Evolutionary conservation across 2,113 vertebrate genomes (phyloP).

Genomic region (Seriola quinqueradiata): DNA sequence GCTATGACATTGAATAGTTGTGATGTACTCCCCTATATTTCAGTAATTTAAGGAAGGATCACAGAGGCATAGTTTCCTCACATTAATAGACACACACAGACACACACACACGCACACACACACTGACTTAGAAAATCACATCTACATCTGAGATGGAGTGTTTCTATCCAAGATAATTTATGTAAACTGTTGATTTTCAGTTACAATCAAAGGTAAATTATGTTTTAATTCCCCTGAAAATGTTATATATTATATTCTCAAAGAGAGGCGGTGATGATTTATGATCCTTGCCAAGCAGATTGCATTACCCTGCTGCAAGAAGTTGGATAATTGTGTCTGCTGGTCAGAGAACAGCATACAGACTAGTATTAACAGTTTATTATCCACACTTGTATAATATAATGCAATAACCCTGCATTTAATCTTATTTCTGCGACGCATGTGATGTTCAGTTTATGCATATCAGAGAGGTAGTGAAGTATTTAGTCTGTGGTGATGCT

Average conservation of each 20-base stretch:
- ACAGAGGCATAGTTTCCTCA: neutral
- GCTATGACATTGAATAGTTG: neutral
- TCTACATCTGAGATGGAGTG: neutral
- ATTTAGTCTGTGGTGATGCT: neutral
- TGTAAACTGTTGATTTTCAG: conserved; percentile 5
- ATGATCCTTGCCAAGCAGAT: conserved; percentile 18
- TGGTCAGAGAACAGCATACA: conserved; percentile 4
- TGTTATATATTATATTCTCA: neutral
- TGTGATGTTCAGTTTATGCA: conserved; percentile 18
- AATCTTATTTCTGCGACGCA: conserved; percentile 3
- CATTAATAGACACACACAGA: neutral
- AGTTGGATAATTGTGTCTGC: conserved; percentile 15
- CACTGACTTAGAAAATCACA: neutral
- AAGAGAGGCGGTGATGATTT: conserved; percentile 19
- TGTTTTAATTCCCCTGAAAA: neutral
- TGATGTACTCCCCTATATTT: neutral
- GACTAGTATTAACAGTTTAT: neutral
- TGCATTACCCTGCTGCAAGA: conserved; percentile 21
- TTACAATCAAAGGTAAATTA: conserved; percentile 31
- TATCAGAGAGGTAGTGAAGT: neutral
- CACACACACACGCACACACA: no score
- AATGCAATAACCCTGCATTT: conserved; percentile 33
- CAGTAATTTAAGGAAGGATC: neutral
- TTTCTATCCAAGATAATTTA: conserved; percentile 10
- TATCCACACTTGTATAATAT: neutral